Percentiles rank a stretch among this genome's conserved stretches.
Conservation (phyloP, 2,113 vertebrate genomes). For the Thalassoma bifasciatum region DNA sequence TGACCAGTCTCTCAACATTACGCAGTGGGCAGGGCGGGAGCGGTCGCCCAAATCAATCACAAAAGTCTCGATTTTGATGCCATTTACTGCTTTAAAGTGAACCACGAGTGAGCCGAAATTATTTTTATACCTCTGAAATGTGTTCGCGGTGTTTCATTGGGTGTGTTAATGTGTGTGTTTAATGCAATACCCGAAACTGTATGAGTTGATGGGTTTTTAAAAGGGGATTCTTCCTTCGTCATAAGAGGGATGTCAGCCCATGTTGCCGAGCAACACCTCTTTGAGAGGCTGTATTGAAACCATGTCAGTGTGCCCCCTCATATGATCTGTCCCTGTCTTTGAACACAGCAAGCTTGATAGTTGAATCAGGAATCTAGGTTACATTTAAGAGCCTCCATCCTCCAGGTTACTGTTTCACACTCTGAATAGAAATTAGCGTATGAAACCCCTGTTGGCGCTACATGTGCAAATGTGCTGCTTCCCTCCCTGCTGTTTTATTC, state of each 20-base stretch:
- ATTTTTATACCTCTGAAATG: neutral
- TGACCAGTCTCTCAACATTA: neutral
- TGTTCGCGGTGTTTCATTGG: neutral
- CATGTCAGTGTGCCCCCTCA: neutral
- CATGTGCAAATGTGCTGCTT: constrained; percentile 70
- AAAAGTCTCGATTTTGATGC: constrained; percentile 4
- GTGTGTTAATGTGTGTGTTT: too few relatives aligned
- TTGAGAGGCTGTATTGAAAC: neutral
- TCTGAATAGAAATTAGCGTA: constrained; percentile 66
- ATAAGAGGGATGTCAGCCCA: constrained; percentile 1
- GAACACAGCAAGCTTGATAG: neutral
- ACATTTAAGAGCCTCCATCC: neutral
- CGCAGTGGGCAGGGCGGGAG: constrained; percentile 8
- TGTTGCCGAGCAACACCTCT: constrained; percentile 61
- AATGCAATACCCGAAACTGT: neutral
- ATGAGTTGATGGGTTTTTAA: neutral
- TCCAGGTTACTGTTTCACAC: constrained; percentile 12
- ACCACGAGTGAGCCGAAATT: neutral
- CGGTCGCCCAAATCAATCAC: neutral
- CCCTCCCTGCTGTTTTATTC: constrained; percentile 60
- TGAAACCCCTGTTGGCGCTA: constrained; percentile 56
- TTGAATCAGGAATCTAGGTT: constrained; percentile 19
- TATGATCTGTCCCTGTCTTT: neutral
- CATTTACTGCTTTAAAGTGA: fast-evolving
- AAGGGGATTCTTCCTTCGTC: neutral